Evolutionary conservation across 2,113 vertebrate genomes (phyloP).

Genomic region (Osmerus eperlanus): DNA sequence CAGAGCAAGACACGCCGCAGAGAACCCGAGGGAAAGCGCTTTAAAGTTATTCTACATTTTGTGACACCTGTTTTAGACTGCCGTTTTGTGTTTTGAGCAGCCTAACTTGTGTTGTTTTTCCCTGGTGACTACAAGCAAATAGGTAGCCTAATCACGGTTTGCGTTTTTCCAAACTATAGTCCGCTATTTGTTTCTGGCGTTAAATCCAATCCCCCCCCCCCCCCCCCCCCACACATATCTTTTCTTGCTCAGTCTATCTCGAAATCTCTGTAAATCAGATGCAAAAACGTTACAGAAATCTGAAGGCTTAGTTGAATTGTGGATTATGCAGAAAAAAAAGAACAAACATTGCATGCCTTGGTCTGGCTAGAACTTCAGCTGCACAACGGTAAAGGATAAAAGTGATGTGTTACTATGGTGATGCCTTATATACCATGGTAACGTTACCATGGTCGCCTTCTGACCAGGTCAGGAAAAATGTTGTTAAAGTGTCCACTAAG

Average conservation of each 20-base stretch:
- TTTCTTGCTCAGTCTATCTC: slow-evolving; percentile 12
- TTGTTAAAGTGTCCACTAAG: too few species aligned
- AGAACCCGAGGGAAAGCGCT: slow-evolving; percentile 21
- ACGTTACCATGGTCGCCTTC: not conserved
- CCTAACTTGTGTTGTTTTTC: not conserved
- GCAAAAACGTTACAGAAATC: slow-evolving; percentile 58
- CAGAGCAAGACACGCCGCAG: slow-evolving; percentile 15
- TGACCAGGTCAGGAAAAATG: too few species aligned
- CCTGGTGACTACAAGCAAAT: not conserved
- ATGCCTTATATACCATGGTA: not conserved
- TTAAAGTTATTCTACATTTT: slow-evolving; percentile 4
- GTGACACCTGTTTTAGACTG: slow-evolving; percentile 12
- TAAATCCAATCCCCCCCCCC: not conserved
- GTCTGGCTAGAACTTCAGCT: not conserved
- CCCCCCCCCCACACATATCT: not conserved
- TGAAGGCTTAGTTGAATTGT: slow-evolving; percentile 62
- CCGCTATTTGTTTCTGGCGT: too few species aligned
- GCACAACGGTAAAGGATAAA: not conserved
- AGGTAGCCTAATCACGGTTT: not conserved
- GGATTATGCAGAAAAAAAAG: slow-evolving; percentile 55
- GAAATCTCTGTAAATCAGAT: slow-evolving; percentile 47
- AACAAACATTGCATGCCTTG: slow-evolving; percentile 26
- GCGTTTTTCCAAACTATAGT: too few species aligned
- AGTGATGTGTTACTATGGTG: not conserved
- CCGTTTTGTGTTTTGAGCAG: not conserved